Evolutionary conservation across 2,888 invertebrate genomes (phyloP), one percentile per base, ranked within the genome.

Genomic region (Drepanosiphum platanoidis): DNA sequence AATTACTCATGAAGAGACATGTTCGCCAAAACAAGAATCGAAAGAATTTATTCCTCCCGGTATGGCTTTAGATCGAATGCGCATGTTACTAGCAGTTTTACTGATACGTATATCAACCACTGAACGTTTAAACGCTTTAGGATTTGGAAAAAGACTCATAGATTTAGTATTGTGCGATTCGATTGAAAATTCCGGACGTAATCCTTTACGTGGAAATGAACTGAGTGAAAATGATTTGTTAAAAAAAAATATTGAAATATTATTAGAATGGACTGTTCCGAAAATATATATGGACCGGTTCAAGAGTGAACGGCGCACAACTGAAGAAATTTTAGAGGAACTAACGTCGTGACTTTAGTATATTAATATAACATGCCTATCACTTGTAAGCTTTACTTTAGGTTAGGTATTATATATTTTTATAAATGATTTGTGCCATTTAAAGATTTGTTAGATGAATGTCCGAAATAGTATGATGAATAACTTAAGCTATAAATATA

Each of bases 21-120:
- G 87, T 79, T 81, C 83, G 3, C 80, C 83, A 13, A 87, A 87
- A 36, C 83, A 79, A 70, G 87, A 87, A 64, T 86, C 86, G 75
- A 89, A 89, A 64, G 93, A 83, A 39, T 78, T 82, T 71, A 82
- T 77, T 61, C 64, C 78, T 22, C 83, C 68, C 7, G 90, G 90
- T 9, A 94, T 94, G 93, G 91, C 92, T 1, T 90, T 96, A 52
- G 93, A 94, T 82, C 93, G 93, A 88, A 94, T 96, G 93, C 92
- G 96, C 86, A 92, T 95, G 87, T 92, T 95, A 64, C 91, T 96
- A 87, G 96, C 96, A 2, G 93, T 96, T 70, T 92, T 96, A 68
- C 90, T 96, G 81, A 95, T 95, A 88, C 94, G 94, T 90, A 96
- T 96, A 87, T 95, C 95, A 30, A 93, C 93, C n/a, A 93, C 94